Base-by-base conservation (phyloP, 2,888 invertebrate genomes). In the Andrena trimmerana region DNA sequence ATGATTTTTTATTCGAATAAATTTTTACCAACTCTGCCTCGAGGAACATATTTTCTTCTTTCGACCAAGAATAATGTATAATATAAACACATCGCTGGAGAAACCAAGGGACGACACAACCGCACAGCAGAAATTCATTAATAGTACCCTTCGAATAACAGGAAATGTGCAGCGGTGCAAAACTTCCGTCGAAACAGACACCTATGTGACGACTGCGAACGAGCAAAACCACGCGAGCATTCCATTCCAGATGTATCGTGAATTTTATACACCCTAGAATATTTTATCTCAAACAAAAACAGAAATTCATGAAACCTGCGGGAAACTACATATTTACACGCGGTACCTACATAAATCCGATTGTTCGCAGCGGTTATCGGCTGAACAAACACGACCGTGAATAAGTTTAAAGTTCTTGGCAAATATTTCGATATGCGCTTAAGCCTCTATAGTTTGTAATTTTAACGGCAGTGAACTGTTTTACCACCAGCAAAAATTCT, bases 101-200 rank as follows among this genome's bases (percentile, higher is more conserved):
- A 57, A 76, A 36, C 24, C 70, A 31, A 67, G 54, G 27, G 36
- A 57, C 36, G 42, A 31, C 27, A 29, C 10, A n/a, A 16, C 2
- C 50, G 78, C 70, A 67, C 72, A 69, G 77, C 74, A 77, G 76
- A 65, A 74, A 78, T 57, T 57, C 52, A 82, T 85, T 77, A 81
- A 81, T 57, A 63, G 75, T 73, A 85, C 73, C 71, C 78, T 81
- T 78, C 84, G 85, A 83, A 89, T 89, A 85, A 85, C 86, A 89
- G 90, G 90, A 90, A 90, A 87, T 79, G 62, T 24, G 84, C 83
- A 86, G 76, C 76, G 78, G 80, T 76, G 79, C 82, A 88, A 90
- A 87, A 89, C 88, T 90, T 91, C 90, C 91, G 90, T 86, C 79
- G 89, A 83, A 86, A 88, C 88, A 67, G 87, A 90, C 86, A 88